These are phyloP conservation scores for Streptopelia turtur DNA, from an alignment of 2,797 vertebrate genomes.

Conservation along the genomic window DNA sequence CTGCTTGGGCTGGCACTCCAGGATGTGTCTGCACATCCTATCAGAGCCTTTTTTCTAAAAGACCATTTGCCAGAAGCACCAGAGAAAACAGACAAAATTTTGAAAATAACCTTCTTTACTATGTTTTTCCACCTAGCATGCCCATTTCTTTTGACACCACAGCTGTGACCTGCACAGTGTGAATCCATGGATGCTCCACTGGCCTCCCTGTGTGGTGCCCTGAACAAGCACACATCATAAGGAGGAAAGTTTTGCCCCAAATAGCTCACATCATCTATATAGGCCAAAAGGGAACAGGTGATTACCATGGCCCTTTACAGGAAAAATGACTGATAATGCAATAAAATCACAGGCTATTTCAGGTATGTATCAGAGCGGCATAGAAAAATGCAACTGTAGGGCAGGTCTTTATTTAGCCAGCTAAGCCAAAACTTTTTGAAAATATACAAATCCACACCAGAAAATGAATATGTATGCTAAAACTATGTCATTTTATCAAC, in stretches of 20 bases:
- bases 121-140: neutral
- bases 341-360: neutral
- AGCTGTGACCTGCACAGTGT: neutral
- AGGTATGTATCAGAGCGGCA: neutral
- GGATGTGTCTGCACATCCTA: neutral
- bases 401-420: neutral
- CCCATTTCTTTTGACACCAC: rapidly evolving
- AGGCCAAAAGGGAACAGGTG: neutral
- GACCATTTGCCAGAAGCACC: neutral
- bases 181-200: neutral
- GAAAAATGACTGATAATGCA: neutral
- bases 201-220: neutral
- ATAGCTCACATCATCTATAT: neutral
- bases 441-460: neutral
- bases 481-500: conserved; percentile 2
- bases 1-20: neutral
- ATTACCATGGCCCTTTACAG: neutral
- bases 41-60: neutral
- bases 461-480: neutral
- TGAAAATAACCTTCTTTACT: neutral
- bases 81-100: neutral
- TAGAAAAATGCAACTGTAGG: neutral
- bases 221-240: neutral
- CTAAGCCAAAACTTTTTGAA: neutral
- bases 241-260: neutral